Conservation (phyloP, 2,113 vertebrate genomes). For the pig (Sus scrofa) region T2T-Sscrofa CM000817.6:11956001-11956500, state of each 20-base stretch:
- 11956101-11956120: conserved; percentile 1
- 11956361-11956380: neutral
- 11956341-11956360: neutral
- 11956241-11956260: neutral
- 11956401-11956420: neutral
- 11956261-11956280: neutral
- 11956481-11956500: neutral
- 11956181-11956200: neutral
- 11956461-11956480: neutral
- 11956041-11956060: neutral
- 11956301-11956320: rapidly evolving
- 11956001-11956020: neutral
- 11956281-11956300: neutral
- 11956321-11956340: rapidly evolving
- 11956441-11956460: neutral
- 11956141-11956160: neutral
- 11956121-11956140: neutral
- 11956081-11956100: neutral
- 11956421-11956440: neutral
- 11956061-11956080: neutral
- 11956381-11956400: no score
- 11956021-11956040: neutral
- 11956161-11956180: neutral
- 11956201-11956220: neutral
- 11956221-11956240: neutral